Evolutionary conservation across 1,140 invertebrate genomes (phyloP).

Genomic region (Whitmania pigra): DNA sequence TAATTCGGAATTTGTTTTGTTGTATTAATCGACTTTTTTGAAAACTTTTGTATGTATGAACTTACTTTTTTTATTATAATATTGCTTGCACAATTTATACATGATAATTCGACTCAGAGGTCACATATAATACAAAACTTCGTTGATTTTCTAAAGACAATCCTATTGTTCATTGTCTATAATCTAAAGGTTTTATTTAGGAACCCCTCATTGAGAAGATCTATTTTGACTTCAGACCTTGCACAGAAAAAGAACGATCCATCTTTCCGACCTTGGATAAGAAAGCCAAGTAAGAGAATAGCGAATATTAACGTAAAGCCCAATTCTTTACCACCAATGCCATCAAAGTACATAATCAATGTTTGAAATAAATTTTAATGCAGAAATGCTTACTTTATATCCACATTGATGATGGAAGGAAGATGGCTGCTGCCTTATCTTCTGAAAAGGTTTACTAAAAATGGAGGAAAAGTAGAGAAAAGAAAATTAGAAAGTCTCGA

Average conservation of each 20-base stretch:
- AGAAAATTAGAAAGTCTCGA: constrained; percentile 19
- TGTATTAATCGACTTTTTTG: too few relatives aligned
- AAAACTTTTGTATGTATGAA: too few relatives aligned
- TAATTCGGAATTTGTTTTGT: too few relatives aligned
- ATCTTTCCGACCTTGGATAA: constrained; percentile 1
- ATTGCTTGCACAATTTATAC: too few relatives aligned
- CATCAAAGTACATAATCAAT: neutral
- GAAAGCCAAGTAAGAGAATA: neutral
- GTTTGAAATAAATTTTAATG: neutral
- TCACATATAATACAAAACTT: too few relatives aligned
- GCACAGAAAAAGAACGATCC: neutral
- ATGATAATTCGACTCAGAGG: too few relatives aligned
- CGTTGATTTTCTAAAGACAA: too few relatives aligned
- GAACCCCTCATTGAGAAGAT: neutral
- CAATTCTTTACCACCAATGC: neutral
- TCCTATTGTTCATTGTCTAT: too few relatives aligned
- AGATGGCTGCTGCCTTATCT: constrained; percentile 13
- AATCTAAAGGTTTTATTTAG: neutral
- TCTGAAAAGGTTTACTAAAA: constrained; percentile 19
- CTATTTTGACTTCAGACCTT: neutral
- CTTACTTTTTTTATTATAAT: too few relatives aligned
- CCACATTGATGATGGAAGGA: constrained; percentile 14
- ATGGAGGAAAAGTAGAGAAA: constrained; percentile 17
- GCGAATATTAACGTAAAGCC: neutral
- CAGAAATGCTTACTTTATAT: constrained; percentile 12